phyloP scores from a whole-genome alignment of 1,140 invertebrate species.

The Tetranychus cinnabarinus region DNA sequence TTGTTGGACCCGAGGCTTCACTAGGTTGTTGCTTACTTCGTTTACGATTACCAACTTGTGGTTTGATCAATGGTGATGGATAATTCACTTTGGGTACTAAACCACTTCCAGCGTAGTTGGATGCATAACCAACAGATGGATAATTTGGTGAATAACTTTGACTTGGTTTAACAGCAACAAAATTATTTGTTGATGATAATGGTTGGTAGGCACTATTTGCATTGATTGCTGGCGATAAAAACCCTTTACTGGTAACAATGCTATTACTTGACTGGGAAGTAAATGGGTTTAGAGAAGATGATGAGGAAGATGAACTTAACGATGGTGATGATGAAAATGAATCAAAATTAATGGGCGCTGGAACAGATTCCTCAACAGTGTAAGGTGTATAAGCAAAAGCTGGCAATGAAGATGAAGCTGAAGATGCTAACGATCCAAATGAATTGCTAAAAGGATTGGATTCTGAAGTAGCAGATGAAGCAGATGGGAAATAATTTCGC shows the following conservation, averaged over 20 bases:
- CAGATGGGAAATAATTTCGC: neutral
- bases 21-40: neutral
- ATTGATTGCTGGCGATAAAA: too few relatives aligned
- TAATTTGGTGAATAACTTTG: neutral
- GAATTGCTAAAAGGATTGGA: neutral
- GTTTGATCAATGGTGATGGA: neutral
- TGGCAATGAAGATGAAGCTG: neutral
- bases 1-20: neutral
- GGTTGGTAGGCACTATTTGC: neutral
- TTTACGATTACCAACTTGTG: neutral
- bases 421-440: neutral
- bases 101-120: neutral
- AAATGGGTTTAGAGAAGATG: neutral
- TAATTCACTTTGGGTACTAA: neutral
- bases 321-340: neutral
- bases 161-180: neutral
- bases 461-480: neutral
- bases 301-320: neutral
- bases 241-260: too few relatives aligned
- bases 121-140: neutral
- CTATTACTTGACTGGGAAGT: neutral
- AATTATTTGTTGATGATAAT: neutral
- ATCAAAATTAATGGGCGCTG: neutral
- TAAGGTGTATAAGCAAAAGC: neutral
- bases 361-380: neutral